phyloP scores from a whole-genome alignment of 64 coral and sea anemone species.

The Orbicella faveolata region DNA sequence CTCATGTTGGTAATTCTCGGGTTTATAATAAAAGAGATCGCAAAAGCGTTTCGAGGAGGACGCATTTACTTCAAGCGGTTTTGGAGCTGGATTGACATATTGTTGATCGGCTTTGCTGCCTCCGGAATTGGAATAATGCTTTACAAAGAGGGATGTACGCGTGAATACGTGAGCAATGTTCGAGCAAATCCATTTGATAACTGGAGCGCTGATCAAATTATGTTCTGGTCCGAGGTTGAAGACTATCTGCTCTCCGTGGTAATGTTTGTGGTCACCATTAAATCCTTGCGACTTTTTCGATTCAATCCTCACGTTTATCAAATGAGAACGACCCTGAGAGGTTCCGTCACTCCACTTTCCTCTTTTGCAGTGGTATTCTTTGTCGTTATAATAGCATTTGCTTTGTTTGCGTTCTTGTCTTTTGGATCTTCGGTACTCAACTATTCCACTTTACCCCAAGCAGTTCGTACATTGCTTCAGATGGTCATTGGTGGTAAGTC shows the following conservation, averaged over 20 bases:
- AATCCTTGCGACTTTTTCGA: constrained; percentile 50
- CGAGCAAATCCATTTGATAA: constrained; percentile 66
- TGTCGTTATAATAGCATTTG: constrained; percentile 34
- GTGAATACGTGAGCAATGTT: constrained; percentile 37
- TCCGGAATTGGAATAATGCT: constrained; percentile 44
- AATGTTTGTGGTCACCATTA: constrained; percentile 62
- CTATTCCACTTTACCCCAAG: constrained; percentile 54
- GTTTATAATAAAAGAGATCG: constrained; percentile 32
- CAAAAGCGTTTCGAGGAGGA: constrained; percentile 31
- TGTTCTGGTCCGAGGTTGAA: constrained; percentile 66
- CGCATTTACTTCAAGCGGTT: constrained; percentile 34
- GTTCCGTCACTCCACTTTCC: constrained; percentile 22
- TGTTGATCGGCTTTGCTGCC: constrained; percentile 23
- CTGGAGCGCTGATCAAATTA: constrained; percentile 52
- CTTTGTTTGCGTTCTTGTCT: constrained; percentile 30
- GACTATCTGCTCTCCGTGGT: constrained; percentile 54
- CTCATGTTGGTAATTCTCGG: constrained; percentile 52
- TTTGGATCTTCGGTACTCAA: constrained; percentile 51
- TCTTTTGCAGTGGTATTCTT: constrained; percentile 42
- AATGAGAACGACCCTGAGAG: constrained; percentile 46
- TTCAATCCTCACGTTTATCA: constrained; percentile 55
- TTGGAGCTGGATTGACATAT: constrained; percentile 70
- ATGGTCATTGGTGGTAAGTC: constrained; percentile 54
- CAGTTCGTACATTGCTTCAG: constrained; percentile 44
- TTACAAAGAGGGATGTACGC: constrained; percentile 52